Base-by-base conservation (phyloP, 2,797 vertebrate genomes). In the Labeo calbasu region DNA sequence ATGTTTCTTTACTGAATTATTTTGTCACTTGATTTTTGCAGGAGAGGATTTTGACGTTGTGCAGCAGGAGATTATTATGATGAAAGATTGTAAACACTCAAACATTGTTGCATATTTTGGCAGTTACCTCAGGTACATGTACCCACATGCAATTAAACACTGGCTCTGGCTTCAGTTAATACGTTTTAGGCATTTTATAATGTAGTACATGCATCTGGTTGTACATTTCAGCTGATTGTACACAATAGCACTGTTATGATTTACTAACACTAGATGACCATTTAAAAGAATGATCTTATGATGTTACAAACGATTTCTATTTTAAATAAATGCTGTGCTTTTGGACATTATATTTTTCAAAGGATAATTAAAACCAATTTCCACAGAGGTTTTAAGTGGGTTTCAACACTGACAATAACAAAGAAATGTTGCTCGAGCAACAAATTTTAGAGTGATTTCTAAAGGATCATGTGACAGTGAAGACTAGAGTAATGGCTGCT, bases 21-120 rank as follows among this genome's bases (percentile, higher is more conserved):
- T 50, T 63, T 57, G 46, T 65, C 8, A 48, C 66, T 57, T 79
- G 50, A 66, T 71, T 79, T 70, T 87, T 48, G 10, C 86, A 99
- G 98, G 98, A 87, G 98, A 99, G 94, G 98, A 99, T 94, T 99
- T 99, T 95, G 98, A 97, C 81, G 98, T 99, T 88, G 98, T 99
- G 89, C 98, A 99, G 96, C 98, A 99, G 93, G 98, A 99, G 95
- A 99, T 99, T 90, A 96, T 99, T 89, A 99, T 99, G 98, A 99
- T 99, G 98, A 99, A 99, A 93, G 98, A 99, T 92, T 99, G 98
- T 94, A 99, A 98, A 94, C 98, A 99, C 94, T 96, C 97, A 86
- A 99, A 99, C 93, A 99, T 99, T 4, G 98, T 99, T 86, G 98
- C 98, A 91, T 99, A 99, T 91, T 99, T 99, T 92, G 98, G 98